A percentile compares a stretch with the other conserved stretches of the same genome.
phyloP scores from a whole-genome alignment of 2,888 invertebrate species.

The Cataglyphis altisquamis region DNA sequence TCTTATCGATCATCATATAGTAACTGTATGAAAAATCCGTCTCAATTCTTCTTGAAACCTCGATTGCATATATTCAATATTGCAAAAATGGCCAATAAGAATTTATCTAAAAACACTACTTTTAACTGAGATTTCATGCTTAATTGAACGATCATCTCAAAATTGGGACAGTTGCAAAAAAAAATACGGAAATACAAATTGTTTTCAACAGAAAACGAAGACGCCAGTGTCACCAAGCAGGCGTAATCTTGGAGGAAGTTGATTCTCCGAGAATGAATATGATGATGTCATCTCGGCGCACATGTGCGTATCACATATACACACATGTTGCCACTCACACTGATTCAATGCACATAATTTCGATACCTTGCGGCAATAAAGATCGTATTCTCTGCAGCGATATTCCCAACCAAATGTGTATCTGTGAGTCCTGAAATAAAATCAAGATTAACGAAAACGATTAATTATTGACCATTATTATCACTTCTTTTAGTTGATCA shows the following conservation, averaged over 20 bases:
- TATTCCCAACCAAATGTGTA: background rate
- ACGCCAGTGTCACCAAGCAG: background rate
- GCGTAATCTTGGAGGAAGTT: slow-evolving; percentile 36
- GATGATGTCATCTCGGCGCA: slow-evolving; percentile 59
- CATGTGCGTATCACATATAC: background rate
- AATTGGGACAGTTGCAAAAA: too few relatives aligned
- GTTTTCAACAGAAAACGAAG: background rate
- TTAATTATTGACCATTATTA: background rate
- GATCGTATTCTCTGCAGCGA: background rate
- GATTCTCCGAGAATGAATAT: slow-evolving; percentile 17
- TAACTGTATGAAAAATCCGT: slow-evolving; percentile 6
- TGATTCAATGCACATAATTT: background rate
- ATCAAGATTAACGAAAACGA: background rate
- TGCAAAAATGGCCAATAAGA: background rate
- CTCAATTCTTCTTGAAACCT: background rate
- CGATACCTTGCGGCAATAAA: slow-evolving; percentile 1
- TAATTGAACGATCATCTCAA: background rate
- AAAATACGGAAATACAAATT: background rate
- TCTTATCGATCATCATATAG: slow-evolving; percentile 25
- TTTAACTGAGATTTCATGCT: background rate
- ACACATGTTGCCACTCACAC: background rate
- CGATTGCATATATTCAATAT: background rate
- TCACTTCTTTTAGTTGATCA: background rate
- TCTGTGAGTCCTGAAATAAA: background rate
- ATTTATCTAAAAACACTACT: background rate